Evolutionary conservation across 2,797 vertebrate species (phyloP), one percentile per base, ranked within the genome.

Genomic region (Nyctalus aviator): DNA sequence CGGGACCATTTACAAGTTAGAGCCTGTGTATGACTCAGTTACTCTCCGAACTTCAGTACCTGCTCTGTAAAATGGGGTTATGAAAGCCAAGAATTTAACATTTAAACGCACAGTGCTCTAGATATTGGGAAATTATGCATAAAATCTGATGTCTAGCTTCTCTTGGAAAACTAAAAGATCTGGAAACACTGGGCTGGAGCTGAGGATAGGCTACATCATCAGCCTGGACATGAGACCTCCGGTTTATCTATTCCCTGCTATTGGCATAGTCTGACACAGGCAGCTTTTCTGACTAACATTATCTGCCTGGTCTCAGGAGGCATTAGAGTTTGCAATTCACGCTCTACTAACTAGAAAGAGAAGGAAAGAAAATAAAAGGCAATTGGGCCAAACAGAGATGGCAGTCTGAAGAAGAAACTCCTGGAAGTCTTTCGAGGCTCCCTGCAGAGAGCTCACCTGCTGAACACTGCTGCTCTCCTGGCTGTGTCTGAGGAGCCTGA

Each of bases 401-500:
- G 41, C 27, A 66, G 15, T 44, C 50, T 0, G 1, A 53, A 81
- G 30, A 41, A 48, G 20, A 79, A 23, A 27, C 35, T 18, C 25
- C 15, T 7, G 15, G 18, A 50, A 18, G 64, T 78, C 82, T 55
- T 57, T 8, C n/a, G 66, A 84, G 37, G 66, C 48, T 30, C 25
- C 66, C 14, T 6, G 27, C 50, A 30, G 79, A 18, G 71, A 12
- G 55, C 81, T 75, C 94, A 99, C 99, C 99, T 99, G 96, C 69
- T 97, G 97, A 72, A 98, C 95, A 50, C 90, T 72, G n/a, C 79
- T 84, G 44, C 94, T 98, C 81, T 97, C 98, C 41, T 99, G 98
- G 92, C 98, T 97, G 84, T 98, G 96, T 20, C 97, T 97, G 75
- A 98, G 97, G n/a, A 99, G 95, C 73, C 94, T 96, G 55, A 99